Conservation (phyloP, 2,888 invertebrate species). For the Vanessa cardui region DNA sequence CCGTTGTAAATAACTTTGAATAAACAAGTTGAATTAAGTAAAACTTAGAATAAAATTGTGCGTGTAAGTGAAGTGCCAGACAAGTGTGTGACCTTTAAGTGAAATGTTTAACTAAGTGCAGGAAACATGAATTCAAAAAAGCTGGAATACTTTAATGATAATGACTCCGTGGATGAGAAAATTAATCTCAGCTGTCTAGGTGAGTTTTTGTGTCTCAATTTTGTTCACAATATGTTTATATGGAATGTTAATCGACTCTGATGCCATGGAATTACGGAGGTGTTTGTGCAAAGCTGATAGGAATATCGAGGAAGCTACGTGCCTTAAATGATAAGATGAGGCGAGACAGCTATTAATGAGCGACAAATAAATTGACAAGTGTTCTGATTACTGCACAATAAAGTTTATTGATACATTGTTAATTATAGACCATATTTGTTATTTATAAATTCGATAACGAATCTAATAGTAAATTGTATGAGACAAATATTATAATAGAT, state of each 20-base stretch:
- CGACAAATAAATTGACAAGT: conserved; percentile 34
- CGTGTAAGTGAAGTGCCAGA: conserved; percentile 58
- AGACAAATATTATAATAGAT: background rate
- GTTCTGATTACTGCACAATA: conserved; percentile 17
- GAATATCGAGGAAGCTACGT: conserved; percentile 43
- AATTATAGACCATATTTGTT: conserved; percentile 11
- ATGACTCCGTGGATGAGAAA: conserved; percentile 75
- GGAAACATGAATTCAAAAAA: conserved; percentile 78
- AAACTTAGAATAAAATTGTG: conserved; percentile 31
- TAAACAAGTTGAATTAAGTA: conserved; percentile 5
- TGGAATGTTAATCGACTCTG: conserved; percentile 31
- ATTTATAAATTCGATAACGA: conserved; percentile 13
- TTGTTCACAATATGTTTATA: conserved; percentile 23
- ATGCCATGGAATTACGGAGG: conserved; percentile 21
- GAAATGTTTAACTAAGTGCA: conserved; percentile 56
- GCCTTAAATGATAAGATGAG: conserved; percentile 38
- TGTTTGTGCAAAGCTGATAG: conserved; percentile 40
- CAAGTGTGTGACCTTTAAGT: conserved; percentile 66
- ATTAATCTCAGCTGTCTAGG: conserved; percentile 80
- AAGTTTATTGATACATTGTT: conserved; percentile 19
- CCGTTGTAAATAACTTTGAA: conserved; percentile 40
- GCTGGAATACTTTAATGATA: conserved; percentile 76
- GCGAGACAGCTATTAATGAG: conserved; percentile 26
- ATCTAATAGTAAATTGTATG: background rate
- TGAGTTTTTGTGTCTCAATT: conserved; percentile 49